Evolutionary conservation across 2,113 vertebrate genomes (phyloP), one percentile per base, ranked within the genome.

Genomic region (Eonycteris spelaea): DNA sequence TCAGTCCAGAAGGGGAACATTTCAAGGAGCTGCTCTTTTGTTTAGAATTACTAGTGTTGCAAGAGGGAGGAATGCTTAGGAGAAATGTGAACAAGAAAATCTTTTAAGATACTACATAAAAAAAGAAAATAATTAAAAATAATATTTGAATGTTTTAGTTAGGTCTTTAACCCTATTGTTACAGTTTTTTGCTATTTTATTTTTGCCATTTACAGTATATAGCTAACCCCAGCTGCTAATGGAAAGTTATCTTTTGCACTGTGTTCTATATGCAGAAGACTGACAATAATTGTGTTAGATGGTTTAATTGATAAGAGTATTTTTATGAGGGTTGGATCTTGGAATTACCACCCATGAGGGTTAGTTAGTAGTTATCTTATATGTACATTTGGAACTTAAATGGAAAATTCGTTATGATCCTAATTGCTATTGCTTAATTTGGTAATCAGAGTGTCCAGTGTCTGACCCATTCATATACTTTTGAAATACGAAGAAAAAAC

Each of bases 351-450:
- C 28, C 43, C 16, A 40, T 73, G 73, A 48, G 55, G 51, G 78
- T 45, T 38, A 67, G 19, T 79, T 71, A 83, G 63, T 83, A 53
- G 35, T 70, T 91, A 57, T 86, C 57, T 91, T 94, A 43, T 38
- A 74, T 83, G 74, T 45, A 0, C 11, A 14, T 67, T 88, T 24
- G 43, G 51, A 95, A 84, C 65, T 86, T 91, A 78, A 78, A 75
- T 15, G 7, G 61, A 67, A 85, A 92, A 71, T 89, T 73, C 90
- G 65, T 86, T 55, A 71, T 33, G 21, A 79, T 90, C 74, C 61
- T 84, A 96, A 71, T 88, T 95, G 65, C 68, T 55, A 1, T 79
- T 86, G 51, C 43, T 92, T 95, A 83, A 83, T 97, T 93, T 96
- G 86, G 82, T 75, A 84, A 82, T 89, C 57, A 57, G 65, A 59